phyloP scores from a whole-genome alignment of 2,113 vertebrate species.

The Thermophis baileyi region DNA sequence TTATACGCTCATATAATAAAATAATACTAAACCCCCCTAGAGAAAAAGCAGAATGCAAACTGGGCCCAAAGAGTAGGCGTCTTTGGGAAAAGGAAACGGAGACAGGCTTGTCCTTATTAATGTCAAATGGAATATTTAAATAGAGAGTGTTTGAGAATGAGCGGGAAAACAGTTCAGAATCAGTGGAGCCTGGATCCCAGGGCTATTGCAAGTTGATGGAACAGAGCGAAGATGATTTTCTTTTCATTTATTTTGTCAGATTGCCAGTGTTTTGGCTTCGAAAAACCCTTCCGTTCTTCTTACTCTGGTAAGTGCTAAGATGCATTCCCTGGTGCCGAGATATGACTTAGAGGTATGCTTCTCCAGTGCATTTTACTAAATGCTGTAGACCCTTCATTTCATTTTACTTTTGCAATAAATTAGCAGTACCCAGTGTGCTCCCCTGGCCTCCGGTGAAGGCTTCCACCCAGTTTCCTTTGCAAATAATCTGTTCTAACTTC shows the following conservation, averaged over 20 bases:
- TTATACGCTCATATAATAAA: background rate
- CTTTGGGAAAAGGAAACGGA: background rate
- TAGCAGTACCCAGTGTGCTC: background rate
- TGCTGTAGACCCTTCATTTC: background rate
- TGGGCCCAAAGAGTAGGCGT: background rate
- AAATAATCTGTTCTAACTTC: background rate
- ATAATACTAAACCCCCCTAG: background rate
- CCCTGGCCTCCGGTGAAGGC: background rate
- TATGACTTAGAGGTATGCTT: background rate
- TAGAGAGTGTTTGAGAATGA: background rate
- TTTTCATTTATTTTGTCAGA: conserved; percentile 68
- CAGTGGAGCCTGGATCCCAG: background rate
- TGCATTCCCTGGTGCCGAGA: background rate
- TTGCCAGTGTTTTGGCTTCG: conserved; percentile 70
- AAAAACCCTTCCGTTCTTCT: conserved; percentile 77
- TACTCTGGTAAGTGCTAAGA: conserved; percentile 78
- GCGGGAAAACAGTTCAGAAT: background rate
- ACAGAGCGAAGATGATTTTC: background rate
- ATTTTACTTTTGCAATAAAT: background rate
- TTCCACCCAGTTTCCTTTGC: background rate
- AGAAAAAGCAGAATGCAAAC: background rate
- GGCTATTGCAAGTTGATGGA: background rate
- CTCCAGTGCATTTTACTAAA: background rate
- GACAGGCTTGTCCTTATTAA: background rate
- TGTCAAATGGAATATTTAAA: background rate